Percentiles rank a stretch among this genome's conserved stretches.
These are phyloP conservation scores for Mycteria americana DNA, from an alignment of 2,797 vertebrate species.

Conservation along the genomic window DNA sequence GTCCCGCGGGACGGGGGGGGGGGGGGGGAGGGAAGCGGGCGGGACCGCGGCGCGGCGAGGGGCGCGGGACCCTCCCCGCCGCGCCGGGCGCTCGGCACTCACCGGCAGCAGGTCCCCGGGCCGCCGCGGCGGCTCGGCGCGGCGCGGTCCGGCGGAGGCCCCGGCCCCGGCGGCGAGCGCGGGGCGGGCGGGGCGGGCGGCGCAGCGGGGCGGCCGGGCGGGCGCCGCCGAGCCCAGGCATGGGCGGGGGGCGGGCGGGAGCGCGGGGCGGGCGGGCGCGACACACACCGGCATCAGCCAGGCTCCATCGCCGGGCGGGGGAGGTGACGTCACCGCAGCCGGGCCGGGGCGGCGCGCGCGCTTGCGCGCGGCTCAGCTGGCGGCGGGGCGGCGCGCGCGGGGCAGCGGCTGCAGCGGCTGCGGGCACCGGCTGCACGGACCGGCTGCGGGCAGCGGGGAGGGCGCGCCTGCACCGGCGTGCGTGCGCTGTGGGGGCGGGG, in stretches of 20 bases:
- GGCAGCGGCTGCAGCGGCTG: background rate
- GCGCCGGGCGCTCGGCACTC: background rate
- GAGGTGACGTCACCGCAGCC: constrained; percentile 23
- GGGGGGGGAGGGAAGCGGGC: background rate
- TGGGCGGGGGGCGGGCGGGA: background rate
- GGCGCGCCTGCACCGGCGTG: background rate
- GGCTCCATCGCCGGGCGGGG: background rate
- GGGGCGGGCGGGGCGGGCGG: background rate
- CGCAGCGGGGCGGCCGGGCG: background rate
- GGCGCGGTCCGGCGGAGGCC: background rate
- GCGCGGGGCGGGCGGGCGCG: constrained; percentile 11
- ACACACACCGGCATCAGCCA: constrained; percentile 7
- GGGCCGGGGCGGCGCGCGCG: background rate
- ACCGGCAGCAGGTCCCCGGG: background rate
- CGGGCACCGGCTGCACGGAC: no score
- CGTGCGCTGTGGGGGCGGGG: no score
- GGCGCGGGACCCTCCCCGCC: background rate
- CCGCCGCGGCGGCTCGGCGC: background rate
- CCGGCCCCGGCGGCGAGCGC: background rate
- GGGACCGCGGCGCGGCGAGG: background rate
- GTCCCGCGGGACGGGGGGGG: background rate
- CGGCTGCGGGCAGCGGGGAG: background rate
- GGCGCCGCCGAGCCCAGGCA: background rate
- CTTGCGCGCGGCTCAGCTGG: background rate
- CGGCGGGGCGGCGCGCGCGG: background rate